phyloP scores from a whole-genome alignment of 2,888 invertebrate genomes.

The Vandiemenella viatica region DNA sequence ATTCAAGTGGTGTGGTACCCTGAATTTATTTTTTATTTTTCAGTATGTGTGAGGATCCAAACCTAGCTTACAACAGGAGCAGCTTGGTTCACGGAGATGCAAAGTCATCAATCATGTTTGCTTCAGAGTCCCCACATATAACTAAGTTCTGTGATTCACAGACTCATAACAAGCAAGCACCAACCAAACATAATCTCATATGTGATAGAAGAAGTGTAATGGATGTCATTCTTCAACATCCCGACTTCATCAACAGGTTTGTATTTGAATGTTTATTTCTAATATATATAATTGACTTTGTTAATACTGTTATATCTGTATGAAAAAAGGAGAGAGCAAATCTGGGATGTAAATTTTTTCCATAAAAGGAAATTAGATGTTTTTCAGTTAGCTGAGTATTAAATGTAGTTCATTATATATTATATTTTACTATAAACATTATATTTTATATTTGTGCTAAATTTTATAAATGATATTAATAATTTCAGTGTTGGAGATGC shows the following conservation, averaged over 20 bases:
- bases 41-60: constrained; percentile 24
- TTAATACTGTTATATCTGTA: no score
- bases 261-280: no score
- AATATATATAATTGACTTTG: no score
- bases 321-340: no score
- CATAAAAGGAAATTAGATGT: no score
- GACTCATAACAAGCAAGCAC: constrained; percentile 43
- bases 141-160: constrained; percentile 44
- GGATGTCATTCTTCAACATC: constrained; percentile 39
- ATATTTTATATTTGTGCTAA: not conserved
- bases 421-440: not conserved
- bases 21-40: no score
- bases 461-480: not conserved
- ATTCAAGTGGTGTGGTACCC: no score
- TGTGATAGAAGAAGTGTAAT: constrained; percentile 42
- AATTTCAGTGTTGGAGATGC: constrained; percentile 6
- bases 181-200: constrained; percentile 48
- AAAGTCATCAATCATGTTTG: constrained; percentile 36
- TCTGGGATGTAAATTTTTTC: no score
- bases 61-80: constrained; percentile 25
- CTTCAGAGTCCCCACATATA: constrained; percentile 34
- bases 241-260: constrained; percentile 33
- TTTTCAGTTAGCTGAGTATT: no score
- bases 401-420: no score
- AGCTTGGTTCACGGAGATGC: constrained; percentile 32